These are phyloP conservation scores for Cyprinodon tularosa DNA, from an alignment of 2,113 vertebrate species.

Conservation along the genomic window DNA sequence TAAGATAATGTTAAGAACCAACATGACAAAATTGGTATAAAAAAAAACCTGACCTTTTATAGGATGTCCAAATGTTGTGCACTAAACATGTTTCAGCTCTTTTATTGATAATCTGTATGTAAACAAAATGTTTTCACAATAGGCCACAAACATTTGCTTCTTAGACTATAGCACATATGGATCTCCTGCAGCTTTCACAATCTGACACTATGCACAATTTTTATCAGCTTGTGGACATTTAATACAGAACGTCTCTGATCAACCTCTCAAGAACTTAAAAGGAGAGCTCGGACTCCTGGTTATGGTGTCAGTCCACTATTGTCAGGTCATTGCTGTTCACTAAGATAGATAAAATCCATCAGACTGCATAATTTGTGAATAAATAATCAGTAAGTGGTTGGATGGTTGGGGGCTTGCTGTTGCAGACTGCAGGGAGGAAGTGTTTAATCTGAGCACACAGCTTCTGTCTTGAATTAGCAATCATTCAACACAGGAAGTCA, in stretches of 20 bases:
- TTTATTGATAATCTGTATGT: not conserved
- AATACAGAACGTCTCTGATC: too few relatives aligned
- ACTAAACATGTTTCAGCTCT: not conserved
- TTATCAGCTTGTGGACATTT: too few relatives aligned
- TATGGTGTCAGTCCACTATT: not conserved
- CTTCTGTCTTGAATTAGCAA: conserved; percentile 77
- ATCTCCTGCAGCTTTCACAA: too few relatives aligned
- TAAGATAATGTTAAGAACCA: not conserved
- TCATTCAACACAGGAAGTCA: conserved; percentile 78
- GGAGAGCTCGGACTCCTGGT: not conserved
- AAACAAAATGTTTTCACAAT: not conserved
- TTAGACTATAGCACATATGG: not conserved
- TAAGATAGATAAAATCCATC: not conserved
- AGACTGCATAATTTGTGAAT: conserved; percentile 32
- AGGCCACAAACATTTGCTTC: not conserved
- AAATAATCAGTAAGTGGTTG: conserved; percentile 39
- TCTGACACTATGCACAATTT: too few relatives aligned
- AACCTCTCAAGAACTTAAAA: too few relatives aligned
- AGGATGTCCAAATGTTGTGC: not conserved
- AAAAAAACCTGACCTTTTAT: not conserved
- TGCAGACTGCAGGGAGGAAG: conserved; percentile 67
- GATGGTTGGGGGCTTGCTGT: conserved; percentile 2
- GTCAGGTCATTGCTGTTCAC: not conserved
- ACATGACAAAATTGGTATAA: not conserved
- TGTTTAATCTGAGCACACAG: conserved; percentile 66